Conservation (phyloP, 1,140 invertebrate species). For the Rhynchophorus ferrugineus region DNA sequence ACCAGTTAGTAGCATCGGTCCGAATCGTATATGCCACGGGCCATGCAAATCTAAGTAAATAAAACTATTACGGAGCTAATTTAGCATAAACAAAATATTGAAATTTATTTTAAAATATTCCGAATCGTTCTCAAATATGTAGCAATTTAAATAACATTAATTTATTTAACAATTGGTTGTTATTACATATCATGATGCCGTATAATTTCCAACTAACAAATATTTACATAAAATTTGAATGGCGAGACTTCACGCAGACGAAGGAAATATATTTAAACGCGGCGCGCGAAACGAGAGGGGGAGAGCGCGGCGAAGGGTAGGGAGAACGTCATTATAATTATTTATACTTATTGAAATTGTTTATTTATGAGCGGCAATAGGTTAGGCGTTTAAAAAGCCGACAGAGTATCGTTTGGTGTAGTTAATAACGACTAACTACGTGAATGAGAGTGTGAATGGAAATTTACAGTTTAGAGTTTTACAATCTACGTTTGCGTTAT, state of each 20-base stretch:
- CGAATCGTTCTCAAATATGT: slow-evolving; percentile 21
- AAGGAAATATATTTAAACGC: background rate
- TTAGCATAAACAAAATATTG: slow-evolving; percentile 26
- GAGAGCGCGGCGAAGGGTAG: too few relatives aligned
- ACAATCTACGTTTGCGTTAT: too few relatives aligned
- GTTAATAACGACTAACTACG: too few relatives aligned
- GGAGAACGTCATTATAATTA: background rate
- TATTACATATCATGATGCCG: slow-evolving; percentile 20
- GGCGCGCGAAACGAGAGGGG: background rate
- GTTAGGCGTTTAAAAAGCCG: too few relatives aligned
- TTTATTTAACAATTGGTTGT: slow-evolving; percentile 23
- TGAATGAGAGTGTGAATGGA: too few relatives aligned
- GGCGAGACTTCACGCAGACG: slow-evolving; percentile 18
- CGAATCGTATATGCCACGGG: slow-evolving; percentile 17
- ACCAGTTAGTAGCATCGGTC: too few relatives aligned
- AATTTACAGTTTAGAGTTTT: too few relatives aligned
- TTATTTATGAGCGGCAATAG: too few relatives aligned
- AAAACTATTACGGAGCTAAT: slow-evolving; percentile 19
- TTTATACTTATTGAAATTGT: background rate
- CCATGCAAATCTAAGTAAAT: slow-evolving; percentile 19
- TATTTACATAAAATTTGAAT: slow-evolving; percentile 13
- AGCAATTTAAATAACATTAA: slow-evolving; percentile 24
- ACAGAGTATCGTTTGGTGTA: too few relatives aligned
- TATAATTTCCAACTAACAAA: slow-evolving; percentile 1
- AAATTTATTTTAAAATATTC: slow-evolving; percentile 26